phyloP scores from a whole-genome alignment of 2,888 invertebrate genomes.

The Caenorhabditis parvicauda region DNA sequence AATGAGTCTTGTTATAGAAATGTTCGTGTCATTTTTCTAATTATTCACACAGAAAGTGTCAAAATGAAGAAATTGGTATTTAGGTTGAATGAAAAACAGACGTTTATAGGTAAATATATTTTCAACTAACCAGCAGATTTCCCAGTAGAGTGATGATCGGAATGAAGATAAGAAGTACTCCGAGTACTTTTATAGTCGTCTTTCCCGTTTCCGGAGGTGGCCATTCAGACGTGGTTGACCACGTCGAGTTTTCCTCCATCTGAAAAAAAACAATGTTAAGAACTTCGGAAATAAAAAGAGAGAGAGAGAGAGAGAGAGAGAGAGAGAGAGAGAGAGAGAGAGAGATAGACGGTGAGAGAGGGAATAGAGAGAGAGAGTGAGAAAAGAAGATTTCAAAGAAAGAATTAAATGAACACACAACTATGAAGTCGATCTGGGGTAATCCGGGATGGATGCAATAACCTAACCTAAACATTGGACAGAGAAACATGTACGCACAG shows the following conservation, averaged over 20 bases:
- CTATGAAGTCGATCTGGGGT: too few relatives aligned
- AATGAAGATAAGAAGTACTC: conserved; percentile 43
- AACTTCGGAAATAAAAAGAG: conserved; percentile 6
- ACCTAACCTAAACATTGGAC: too few relatives aligned
- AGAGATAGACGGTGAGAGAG: conserved; percentile 6
- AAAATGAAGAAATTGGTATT: too few relatives aligned
- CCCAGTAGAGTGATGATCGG: conserved; percentile 57
- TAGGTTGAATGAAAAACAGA: too few relatives aligned
- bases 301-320: neutral
- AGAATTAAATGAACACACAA: conserved; percentile 3
- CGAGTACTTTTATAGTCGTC: conserved; percentile 24
- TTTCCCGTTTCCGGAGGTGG: conserved; percentile 4
- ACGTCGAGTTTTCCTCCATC: conserved; percentile 30
- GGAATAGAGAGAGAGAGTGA: conserved; percentile 1
- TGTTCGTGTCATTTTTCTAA: too few relatives aligned
- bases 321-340: conserved; percentile 4
- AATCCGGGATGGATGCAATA: too few relatives aligned
- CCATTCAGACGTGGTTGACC: conserved; percentile 3
- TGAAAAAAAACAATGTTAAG: conserved; percentile 1
- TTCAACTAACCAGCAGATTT: conserved; percentile 46
- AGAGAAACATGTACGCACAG: too few relatives aligned
- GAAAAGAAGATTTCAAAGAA: conserved; percentile 3
- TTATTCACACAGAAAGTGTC: too few relatives aligned
- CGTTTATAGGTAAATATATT: neutral
- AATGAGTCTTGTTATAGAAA: too few relatives aligned